Percentiles rank a stretch among this genome's conserved stretches.
Evolutionary conservation across 2,797 vertebrate genomes (phyloP).

Genomic region (Jordanella pulchra): DNA sequence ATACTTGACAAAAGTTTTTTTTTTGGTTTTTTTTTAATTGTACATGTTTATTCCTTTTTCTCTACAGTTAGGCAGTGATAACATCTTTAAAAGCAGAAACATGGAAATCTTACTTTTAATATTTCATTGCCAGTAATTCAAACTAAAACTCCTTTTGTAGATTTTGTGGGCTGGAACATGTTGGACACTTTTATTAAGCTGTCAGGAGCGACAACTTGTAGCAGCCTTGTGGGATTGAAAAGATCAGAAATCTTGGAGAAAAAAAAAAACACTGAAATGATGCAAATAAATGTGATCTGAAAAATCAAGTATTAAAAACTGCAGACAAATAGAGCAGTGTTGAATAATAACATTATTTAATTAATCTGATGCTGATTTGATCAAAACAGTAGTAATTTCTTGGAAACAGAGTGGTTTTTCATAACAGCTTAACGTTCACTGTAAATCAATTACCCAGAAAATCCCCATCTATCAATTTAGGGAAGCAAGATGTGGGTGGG

Average conservation of each 20-base stretch:
- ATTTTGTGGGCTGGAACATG: background rate
- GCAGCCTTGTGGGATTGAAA: background rate
- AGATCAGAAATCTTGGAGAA: background rate
- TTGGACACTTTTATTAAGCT: background rate
- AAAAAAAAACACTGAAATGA: background rate
- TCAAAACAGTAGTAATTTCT: background rate
- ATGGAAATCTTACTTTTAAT: background rate
- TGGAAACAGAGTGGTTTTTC: conserved; percentile 4
- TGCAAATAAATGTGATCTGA: conserved; percentile 3
- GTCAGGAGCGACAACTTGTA: background rate
- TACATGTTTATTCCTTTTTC: background rate
- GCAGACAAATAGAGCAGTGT: background rate
- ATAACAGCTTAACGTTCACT: background rate
- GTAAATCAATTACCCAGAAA: background rate
- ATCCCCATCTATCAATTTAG: background rate
- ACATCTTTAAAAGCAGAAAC: background rate
- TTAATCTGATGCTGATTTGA: conserved; percentile 9
- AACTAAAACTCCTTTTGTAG: background rate
- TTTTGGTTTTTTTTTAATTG: background rate
- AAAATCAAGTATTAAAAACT: background rate
- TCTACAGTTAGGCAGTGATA: background rate
- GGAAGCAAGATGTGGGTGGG: background rate
- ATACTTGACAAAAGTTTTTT: background rate
- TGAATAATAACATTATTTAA: conserved; percentile 3
- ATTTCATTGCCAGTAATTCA: background rate